phyloP scores from a whole-genome alignment of 2,888 invertebrate species.

The Chrysomela aeneicollis region DNA sequence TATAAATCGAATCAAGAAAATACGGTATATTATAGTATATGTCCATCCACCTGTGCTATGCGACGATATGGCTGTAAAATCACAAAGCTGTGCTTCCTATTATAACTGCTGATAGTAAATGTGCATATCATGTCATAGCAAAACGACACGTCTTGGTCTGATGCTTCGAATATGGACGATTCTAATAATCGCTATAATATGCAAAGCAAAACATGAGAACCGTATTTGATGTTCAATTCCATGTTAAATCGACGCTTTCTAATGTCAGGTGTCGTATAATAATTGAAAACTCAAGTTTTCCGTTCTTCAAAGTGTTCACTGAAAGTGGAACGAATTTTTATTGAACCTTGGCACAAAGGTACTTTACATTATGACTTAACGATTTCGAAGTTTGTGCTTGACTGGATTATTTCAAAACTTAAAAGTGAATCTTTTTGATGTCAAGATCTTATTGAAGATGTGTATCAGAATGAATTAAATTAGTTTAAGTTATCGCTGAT shows the following conservation, averaged over 20 bases:
- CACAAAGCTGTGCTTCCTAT: conserved; percentile 31
- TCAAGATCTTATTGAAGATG: too few species aligned
- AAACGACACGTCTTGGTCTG: conserved; percentile 30
- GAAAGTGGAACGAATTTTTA: not conserved
- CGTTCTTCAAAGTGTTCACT: not conserved
- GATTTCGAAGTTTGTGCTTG: too few species aligned
- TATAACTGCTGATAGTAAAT: conserved; percentile 33
- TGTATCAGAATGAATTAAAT: too few species aligned
- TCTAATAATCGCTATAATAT: conserved; percentile 36
- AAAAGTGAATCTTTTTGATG: too few species aligned
- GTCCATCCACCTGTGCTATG: conserved; percentile 17
- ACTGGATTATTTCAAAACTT: too few species aligned
- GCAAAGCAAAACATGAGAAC: conserved; percentile 35
- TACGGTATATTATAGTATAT: conserved; percentile 13
- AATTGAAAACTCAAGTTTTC: too few species aligned
- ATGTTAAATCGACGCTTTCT: conserved; percentile 25
- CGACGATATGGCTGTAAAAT: conserved; percentile 26
- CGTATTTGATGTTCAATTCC: conserved; percentile 29
- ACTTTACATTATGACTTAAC: not conserved
- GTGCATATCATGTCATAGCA: conserved; percentile 34
- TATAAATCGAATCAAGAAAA: not conserved
- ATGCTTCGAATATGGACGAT: conserved; percentile 33
- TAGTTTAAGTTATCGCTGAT: too few species aligned
- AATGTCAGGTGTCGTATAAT: conserved; percentile 12
- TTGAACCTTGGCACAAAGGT: not conserved